Evolutionary conservation across 2,797 vertebrate genomes (phyloP), one percentile per base, ranked within the genome.

Genomic region (Cyclopterus lumpus): DNA sequence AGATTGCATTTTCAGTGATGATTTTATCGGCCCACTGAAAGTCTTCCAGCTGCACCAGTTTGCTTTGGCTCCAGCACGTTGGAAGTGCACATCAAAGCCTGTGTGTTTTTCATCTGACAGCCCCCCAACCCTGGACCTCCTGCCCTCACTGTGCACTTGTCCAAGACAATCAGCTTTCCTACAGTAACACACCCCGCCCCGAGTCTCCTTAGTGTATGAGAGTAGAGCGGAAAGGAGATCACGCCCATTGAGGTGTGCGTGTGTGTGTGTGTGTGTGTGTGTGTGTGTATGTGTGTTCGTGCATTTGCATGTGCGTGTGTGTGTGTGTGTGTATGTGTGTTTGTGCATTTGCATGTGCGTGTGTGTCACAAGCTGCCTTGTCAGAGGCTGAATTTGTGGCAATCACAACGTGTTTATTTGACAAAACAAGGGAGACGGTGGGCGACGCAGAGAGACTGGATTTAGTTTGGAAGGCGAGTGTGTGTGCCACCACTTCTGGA

Each of bases 81-180:
- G 58, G 46, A 83, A 69, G 70, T 49, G 60, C 80, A 92, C 86
- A 89, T 93, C 90, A 93, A 91, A 93, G 89, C 67, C 8, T 88
- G 86, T 85, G 85, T 87, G 89, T 85, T 90, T 88, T 82, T 78
- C 82, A 75, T 81, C 74, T 82, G 86, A 90, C 88, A 82, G 83
- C 65, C 79, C 80, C 76, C 75, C 61, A 51, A 75, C 83, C 81
- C 70, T 22, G 71, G 59, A 84, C 82, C 86, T 79, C 79, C 67
- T 86, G 85, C 83, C 78, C 85, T 86, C 1, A 69, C 83, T 82
- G 82, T 64, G 87, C 88, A 89, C 88, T 77, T 92, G 92, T 92
- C 92, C 74, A 75, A 92, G 80, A 75, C 68, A 32, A 90, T 92
- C 85, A 91, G 77, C 51, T 57, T 73, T 60, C 42, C 60, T 34